Percentiles rank a stretch among this genome's conserved stretches.
These are phyloP conservation scores for Gobio gobio DNA, from an alignment of 2,113 vertebrate genomes.

Conservation along the genomic window DNA sequence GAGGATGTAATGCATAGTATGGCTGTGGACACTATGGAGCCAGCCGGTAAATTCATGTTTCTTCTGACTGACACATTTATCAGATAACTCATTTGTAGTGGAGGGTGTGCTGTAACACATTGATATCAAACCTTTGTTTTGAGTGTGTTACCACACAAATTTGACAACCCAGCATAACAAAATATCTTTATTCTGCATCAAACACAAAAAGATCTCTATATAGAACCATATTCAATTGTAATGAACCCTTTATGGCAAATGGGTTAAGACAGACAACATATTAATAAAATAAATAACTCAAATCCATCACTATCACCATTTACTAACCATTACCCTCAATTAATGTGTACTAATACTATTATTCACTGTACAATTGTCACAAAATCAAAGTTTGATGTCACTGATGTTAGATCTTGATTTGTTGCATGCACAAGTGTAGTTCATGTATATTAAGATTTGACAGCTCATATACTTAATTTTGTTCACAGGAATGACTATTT, in stretches of 20 bases:
- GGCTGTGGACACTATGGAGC: slow-evolving; percentile 61
- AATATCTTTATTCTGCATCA: neutral
- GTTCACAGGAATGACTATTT: too few relatives aligned
- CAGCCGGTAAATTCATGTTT: too few relatives aligned
- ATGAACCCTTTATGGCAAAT: too few relatives aligned
- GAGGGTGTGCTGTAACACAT: neutral
- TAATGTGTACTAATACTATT: too few relatives aligned
- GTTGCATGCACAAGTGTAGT: neutral
- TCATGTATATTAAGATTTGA: neutral
- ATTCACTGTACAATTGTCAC: too few relatives aligned
- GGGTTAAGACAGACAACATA: neutral
- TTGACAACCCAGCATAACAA: neutral
- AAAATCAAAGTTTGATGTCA: neutral
- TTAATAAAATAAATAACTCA: too few relatives aligned
- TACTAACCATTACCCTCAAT: too few relatives aligned
- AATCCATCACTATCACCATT: too few relatives aligned
- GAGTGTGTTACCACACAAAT: neutral
- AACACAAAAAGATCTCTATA: too few relatives aligned
- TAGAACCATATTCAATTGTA: too few relatives aligned
- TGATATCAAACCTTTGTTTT: neutral
- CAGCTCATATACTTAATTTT: neutral
- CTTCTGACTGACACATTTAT: neutral
- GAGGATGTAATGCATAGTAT: slow-evolving; percentile 27
- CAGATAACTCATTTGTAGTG: neutral
- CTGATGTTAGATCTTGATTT: neutral